Evolutionary conservation across 2,797 vertebrate species (phyloP), one percentile per base, ranked within the genome.

Genomic region (Manis pentadactyla): DNA sequence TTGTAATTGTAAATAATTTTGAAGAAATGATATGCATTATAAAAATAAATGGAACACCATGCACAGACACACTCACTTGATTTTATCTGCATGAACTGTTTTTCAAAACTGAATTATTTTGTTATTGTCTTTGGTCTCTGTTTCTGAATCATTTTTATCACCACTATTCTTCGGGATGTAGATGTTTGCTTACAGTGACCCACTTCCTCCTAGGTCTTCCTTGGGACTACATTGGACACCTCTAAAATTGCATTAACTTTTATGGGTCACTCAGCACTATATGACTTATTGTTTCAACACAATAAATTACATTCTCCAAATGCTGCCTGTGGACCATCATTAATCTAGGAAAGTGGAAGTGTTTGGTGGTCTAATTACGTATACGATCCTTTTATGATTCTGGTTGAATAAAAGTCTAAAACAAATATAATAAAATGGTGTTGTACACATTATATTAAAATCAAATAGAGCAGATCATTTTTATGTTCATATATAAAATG

Each of bases 251-350:
- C 51, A 92, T 81, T 94, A 84, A 88, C 31, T 75, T 95, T 91
- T 97, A 83, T 92, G 57, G 69, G 66, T 95, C 71, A 82, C 63
- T 85, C 34, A 59, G 49, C 53, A 46, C 83, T 83, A 63, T 39
- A 57, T 96, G 29, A 92, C n/a, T 87, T 95, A 81, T 81, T 90
- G 29, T 96, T 96, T 96, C 49, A 94, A 75, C 74, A 73, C n/a
- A 93, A 84, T 81, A 95, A 96, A 82, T 97, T 94, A 53, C 37
- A 66, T 75, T 91, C 95, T 92, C 39, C 51, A 94, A 93, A 94
- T 39, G 63, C 59, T 84, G 51, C 29, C 84, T 81, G 51, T 63
- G 27, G 55, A 73, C 51, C 31, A 77, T 92, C 53, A 90, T 81
- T 94, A 93, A 92, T 73, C 29, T 59, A 68, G 61, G 55, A 55